Conservation (phyloP, 2,888 invertebrate species). For the Xanthorhoe spadicearia region DNA sequence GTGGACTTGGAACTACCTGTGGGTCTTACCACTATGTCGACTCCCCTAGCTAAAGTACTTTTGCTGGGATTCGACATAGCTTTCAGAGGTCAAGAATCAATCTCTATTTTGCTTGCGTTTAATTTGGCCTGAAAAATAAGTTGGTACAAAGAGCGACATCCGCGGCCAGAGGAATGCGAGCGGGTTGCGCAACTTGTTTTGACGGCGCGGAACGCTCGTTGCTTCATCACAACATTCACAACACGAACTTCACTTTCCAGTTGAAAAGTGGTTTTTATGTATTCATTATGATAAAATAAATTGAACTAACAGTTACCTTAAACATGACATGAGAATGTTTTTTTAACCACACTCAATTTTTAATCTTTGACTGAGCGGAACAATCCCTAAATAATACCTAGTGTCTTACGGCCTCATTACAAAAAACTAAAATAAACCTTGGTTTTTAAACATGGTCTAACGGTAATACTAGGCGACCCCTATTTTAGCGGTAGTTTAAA, state of each 20-base stretch:
- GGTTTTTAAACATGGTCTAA: too few species aligned
- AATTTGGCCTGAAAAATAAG: conserved; percentile 14
- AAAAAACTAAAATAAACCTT: too few species aligned
- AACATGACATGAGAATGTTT: too few species aligned
- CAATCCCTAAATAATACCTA: background rate
- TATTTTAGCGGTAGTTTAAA: too few species aligned
- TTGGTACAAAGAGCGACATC: conserved; percentile 55
- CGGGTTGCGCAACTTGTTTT: conserved; percentile 75
- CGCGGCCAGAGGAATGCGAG: conserved; percentile 65
- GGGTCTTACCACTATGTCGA: background rate
- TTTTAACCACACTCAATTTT: too few species aligned
- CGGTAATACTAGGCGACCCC: too few species aligned
- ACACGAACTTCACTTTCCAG: conserved; percentile 48
- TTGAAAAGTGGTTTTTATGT: conserved; percentile 40
- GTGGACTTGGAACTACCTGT: conserved; percentile 6
- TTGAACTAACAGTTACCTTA: background rate
- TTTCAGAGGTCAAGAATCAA: conserved; percentile 1
- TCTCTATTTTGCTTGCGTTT: conserved; percentile 3
- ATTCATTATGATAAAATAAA: background rate
- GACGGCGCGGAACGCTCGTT: conserved; percentile 62
- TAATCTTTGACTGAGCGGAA: background rate
- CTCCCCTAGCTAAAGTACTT: conserved; percentile 12
- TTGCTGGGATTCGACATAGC: conserved; percentile 4
- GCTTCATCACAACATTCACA: conserved; percentile 47
- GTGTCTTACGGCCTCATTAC: too few species aligned